phyloP scores from a whole-genome alignment of 2,113 vertebrate genomes.

The human region GRCh38 chr11:121798001-121798500 shows the following conservation, averaged over 20 bases:
- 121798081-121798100: constrained; percentile 1
- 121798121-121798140: not conserved
- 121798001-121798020: not conserved
- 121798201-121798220: not conserved
- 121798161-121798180: not conserved
- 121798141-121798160: not conserved
- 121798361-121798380: not conserved
- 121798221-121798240: not conserved
- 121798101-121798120: not conserved
- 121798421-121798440: no score
- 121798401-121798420: not conserved
- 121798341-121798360: not conserved
- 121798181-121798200: not conserved
- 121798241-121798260: not conserved
- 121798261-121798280: not conserved
- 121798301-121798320: not conserved
- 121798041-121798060: not conserved
- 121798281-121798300: not conserved
- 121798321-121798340: not conserved
- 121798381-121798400: not conserved
- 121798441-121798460: not conserved
- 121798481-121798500: not conserved
- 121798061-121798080: not conserved
- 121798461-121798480: not conserved
- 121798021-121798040: not conserved